Percentiles rank a stretch among this genome's conserved stretches.
phyloP scores from a whole-genome alignment of 2,113 vertebrate genomes.

The Talpa occidentalis region DNA sequence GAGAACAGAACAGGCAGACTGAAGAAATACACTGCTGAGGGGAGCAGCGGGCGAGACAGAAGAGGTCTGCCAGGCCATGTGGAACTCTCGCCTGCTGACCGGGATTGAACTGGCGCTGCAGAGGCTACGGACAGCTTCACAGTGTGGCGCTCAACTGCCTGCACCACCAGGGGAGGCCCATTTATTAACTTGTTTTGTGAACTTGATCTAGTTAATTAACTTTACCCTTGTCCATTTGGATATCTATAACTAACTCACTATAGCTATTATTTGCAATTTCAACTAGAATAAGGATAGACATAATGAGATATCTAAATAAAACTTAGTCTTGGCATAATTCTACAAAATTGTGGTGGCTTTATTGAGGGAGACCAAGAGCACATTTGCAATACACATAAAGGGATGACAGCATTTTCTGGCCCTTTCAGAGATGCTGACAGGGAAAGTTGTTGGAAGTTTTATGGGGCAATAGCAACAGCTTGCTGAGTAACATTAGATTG shows the following conservation, averaged over 20 bases:
- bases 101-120: too few relatives aligned
- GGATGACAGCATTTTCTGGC: background rate
- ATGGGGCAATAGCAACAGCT: background rate
- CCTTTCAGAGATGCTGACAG: background rate
- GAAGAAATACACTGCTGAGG: too few relatives aligned
- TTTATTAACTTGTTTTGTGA: background rate
- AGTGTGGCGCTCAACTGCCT: too few relatives aligned
- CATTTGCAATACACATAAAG: background rate
- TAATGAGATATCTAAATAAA: background rate
- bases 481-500: background rate
- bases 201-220: background rate
- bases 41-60: too few relatives aligned
- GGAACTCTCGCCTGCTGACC: too few relatives aligned
- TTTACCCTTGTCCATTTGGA: background rate
- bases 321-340: background rate
- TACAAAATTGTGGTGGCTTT: background rate
- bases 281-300: background rate
- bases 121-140: too few relatives aligned
- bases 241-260: background rate
- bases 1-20: too few relatives aligned
- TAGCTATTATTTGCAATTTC: background rate
- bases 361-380: background rate
- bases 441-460: background rate
- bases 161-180: too few relatives aligned
- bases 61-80: too few relatives aligned